Percentiles rank a stretch among this genome's conserved stretches.
phyloP scores from a whole-genome alignment of 2,888 invertebrate species.

The Drosophila yooni region DNA sequence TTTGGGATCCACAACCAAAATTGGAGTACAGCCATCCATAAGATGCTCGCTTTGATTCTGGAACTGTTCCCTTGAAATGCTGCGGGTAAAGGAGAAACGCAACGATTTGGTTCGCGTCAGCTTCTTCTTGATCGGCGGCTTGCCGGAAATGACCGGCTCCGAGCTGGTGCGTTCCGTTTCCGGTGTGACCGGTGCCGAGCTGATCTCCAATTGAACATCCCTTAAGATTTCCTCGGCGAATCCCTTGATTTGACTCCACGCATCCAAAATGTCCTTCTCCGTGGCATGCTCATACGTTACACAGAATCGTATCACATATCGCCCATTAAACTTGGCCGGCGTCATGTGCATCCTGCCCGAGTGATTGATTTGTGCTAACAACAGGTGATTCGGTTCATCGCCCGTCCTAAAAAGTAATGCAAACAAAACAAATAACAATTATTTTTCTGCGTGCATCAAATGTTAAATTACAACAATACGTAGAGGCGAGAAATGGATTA shows the following conservation, averaged over 20 bases:
- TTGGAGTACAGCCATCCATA: conserved; percentile 85
- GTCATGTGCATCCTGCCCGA: conserved; percentile 95
- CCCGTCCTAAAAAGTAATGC: conserved; percentile 85
- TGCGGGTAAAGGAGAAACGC: conserved; percentile 85
- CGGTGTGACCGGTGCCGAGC: conserved; percentile 75
- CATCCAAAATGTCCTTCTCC: conserved; percentile 90
- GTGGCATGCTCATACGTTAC: conserved; percentile 92
- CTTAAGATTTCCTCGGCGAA: conserved; percentile 87
- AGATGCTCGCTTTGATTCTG: conserved; percentile 84
- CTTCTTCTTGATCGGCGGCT: conserved; percentile 83
- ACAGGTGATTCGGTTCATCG: conserved; percentile 90
- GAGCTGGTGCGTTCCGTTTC: conserved; percentile 77
- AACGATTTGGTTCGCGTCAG: conserved; percentile 84
- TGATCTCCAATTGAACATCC: conserved; percentile 77
- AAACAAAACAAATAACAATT: background rate
- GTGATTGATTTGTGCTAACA: conserved; percentile 92
- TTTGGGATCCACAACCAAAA: conserved; percentile 84
- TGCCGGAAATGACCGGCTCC: conserved; percentile 75
- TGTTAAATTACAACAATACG: background rate
- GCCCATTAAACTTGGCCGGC: conserved; percentile 90
- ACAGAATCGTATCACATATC: conserved; percentile 92
- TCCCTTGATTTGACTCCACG: conserved; percentile 88
- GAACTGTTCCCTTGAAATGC: conserved; percentile 85
- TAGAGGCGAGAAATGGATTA: background rate
- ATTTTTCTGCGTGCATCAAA: background rate